Evolutionary conservation across 1,140 invertebrate species (phyloP).

Genomic region (Leptoteleia sp.): DNA sequence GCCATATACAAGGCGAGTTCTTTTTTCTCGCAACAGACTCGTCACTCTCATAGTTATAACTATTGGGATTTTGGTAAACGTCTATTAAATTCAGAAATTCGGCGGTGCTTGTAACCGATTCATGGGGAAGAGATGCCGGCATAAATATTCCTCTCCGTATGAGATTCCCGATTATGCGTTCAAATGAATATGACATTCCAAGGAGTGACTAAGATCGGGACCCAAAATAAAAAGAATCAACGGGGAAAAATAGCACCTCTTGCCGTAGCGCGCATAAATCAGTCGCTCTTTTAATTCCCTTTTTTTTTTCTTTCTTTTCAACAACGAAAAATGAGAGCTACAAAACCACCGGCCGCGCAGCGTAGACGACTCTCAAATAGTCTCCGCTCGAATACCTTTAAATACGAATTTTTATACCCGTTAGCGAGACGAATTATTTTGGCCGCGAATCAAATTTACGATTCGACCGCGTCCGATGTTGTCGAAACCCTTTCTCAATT

Average conservation of each 20-base stretch:
- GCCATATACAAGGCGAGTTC: too few species aligned
- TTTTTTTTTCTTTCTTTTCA: conserved; percentile 4
- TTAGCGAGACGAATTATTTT: conserved; percentile 31
- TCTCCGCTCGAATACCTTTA: conserved; percentile 40
- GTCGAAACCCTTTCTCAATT: too few species aligned
- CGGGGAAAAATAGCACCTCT: conserved; percentile 35
- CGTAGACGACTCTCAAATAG: conserved; percentile 41
- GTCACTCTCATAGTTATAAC: neutral
- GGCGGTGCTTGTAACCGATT: conserved; percentile 9
- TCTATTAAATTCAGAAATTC: conserved; percentile 32
- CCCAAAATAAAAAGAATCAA: neutral
- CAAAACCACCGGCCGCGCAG: conserved; percentile 21
- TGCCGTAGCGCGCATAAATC: conserved; percentile 39
- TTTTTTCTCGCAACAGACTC: too few species aligned
- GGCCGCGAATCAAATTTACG: conserved; percentile 49
- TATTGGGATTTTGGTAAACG: conserved; percentile 21
- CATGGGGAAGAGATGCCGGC: conserved; percentile 16
- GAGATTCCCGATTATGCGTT: conserved; percentile 44
- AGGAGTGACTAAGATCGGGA: conserved; percentile 42
- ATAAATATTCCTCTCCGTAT: conserved; percentile 44
- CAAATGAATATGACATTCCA: conserved; percentile 60
- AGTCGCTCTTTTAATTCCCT: neutral
- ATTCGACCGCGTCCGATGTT: too few species aligned
- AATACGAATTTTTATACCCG: conserved; percentile 47
- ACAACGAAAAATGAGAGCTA: conserved; percentile 5